Base-by-base conservation (phyloP, 2,113 vertebrate species). In the Nanorana parkeri region DNA sequence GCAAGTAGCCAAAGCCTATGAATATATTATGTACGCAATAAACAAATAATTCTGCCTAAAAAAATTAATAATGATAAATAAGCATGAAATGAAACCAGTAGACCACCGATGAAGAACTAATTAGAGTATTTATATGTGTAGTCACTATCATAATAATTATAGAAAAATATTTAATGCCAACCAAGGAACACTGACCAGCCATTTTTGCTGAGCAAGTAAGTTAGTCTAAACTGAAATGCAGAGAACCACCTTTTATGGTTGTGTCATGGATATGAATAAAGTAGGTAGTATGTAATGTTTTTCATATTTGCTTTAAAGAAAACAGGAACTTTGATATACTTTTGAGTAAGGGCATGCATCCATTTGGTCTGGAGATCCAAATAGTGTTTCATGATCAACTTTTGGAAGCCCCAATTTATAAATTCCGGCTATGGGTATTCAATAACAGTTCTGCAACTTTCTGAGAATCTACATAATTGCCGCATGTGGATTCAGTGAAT, bases 11-110 rank as follows among this genome's bases (percentile, higher is more conserved):
- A 29, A 75, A 52, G 17, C 21, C 71, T 67, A 75, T 82, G 69
- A 82, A 75, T 82, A 75, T 32, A 82, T 82, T 75, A 82, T 64
- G 56, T 21, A 60, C 52, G 13, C 58, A 64, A 28, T 80, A 63
- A 54, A 36, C 16, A 81, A 64, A 81, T 65, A 23, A 21, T 55
- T 54, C 56, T 73, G 79, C 15, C 41, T 52, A 52, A 54, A 47
- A 47, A 47, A 65, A 81, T 72, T 52, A 81, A 73, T 73, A 73
- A 81, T 81, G 41, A 54, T 19, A 81, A 74, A 55, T 47, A 56
- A 74, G 69, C 79, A 73, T 81, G 60, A 74, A 81, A 81, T 80
- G 68, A 80, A 80, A 68, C 68, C 68, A 72, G 56, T 23, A 24
- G 78, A 72, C 78, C 78, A 72, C 68, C 56, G 64, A 28, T 71